Base-by-base conservation (phyloP, 1,140 invertebrate genomes). In the Rhopalosiphum padi region DNA sequence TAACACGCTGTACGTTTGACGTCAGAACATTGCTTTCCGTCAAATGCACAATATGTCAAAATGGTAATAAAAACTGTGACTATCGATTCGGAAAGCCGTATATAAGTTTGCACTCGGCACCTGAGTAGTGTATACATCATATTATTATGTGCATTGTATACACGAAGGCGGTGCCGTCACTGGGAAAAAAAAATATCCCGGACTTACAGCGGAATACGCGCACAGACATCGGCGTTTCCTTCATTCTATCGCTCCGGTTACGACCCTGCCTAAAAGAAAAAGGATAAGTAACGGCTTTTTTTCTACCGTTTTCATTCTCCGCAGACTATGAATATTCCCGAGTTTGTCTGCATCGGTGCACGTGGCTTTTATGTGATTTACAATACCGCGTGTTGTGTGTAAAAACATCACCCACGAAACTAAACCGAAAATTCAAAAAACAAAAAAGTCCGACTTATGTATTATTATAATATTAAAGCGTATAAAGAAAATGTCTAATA, bases 51-150 rank as follows among this genome's bases (percentile, higher is more conserved):
- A 48, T 88, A 51, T 22, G 46, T 48, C 30, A 51, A 88, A 88
- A 88, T 86, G 18, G 21, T 88, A 88, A 88, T 88, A 88, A 22
- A 88, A 88, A 35, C 53, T 88, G 85, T 35, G n/a, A 88, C 46
- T 51, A n/a, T 88, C 46, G 46, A 88, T 51, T 35, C 48, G 46
- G 48, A 35, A 88, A 88, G n/a, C 18, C 30, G 43, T 86, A n/a
- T 87, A 87, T 46, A 48, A 88, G 30, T 35, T 51, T 51, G 46
- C n/a, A 35, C 37, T 88, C 48, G 86, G 15, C 46, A 48, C 46
- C 86, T 51, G 46, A 88, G 46, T 22, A 37, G 37, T 51, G 30
- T 88, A 48, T n/a, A 43, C 37, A 37, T 43, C 35, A 82, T 82
- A 82, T 82, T 82, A 82, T 82, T 82, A 41, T 85, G 22, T 85